Evolutionary conservation across 2,113 vertebrate species (phyloP).

Genomic region (Oxyura jamaicensis): DNA sequence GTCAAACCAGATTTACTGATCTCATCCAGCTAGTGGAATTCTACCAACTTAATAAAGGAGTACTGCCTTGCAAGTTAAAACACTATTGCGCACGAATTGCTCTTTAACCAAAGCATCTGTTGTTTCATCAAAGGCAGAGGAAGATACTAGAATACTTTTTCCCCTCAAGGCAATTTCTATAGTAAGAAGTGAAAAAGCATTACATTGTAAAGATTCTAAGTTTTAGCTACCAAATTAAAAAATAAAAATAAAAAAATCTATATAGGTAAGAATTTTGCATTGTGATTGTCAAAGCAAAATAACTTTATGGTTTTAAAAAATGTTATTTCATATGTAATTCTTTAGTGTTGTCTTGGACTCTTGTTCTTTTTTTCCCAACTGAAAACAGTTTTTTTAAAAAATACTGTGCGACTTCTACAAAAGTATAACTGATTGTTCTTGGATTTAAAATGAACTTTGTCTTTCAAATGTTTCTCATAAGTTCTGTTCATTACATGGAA

Average conservation of each 20-base stretch:
- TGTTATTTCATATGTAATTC: constrained; percentile 56
- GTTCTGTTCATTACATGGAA: not conserved
- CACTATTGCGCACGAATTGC: constrained; percentile 90
- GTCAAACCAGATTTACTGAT: constrained; percentile 93
- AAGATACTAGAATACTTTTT: constrained; percentile 21
- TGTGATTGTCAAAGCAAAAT: constrained; percentile 64
- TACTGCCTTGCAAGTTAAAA: constrained; percentile 94
- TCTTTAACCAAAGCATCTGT: constrained; percentile 80
- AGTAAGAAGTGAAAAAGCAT: not conserved
- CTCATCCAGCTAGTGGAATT: constrained; percentile 98
- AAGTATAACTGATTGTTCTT: constrained; percentile 11
- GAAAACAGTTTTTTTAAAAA: not conserved
- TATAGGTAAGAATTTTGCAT: constrained; percentile 64
- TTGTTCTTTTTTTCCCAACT: not conserved
- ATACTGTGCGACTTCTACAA: constrained; percentile 1
- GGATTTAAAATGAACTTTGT: constrained; percentile 26
- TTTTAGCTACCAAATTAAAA: constrained; percentile 27
- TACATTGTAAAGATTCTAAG: constrained; percentile 49
- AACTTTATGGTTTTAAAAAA: constrained; percentile 55
- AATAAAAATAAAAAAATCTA: not conserved
- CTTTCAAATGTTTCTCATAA: constrained; percentile 21
- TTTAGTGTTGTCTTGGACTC: constrained; percentile 62
- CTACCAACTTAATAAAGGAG: constrained; percentile 94
- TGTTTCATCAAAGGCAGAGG: constrained; percentile 34
- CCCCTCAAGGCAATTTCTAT: not conserved